A percentile compares a stretch with the other conserved stretches of the same genome.
Conservation (phyloP, 2,797 vertebrate genomes). For the Oreochromis grahami region DNA sequence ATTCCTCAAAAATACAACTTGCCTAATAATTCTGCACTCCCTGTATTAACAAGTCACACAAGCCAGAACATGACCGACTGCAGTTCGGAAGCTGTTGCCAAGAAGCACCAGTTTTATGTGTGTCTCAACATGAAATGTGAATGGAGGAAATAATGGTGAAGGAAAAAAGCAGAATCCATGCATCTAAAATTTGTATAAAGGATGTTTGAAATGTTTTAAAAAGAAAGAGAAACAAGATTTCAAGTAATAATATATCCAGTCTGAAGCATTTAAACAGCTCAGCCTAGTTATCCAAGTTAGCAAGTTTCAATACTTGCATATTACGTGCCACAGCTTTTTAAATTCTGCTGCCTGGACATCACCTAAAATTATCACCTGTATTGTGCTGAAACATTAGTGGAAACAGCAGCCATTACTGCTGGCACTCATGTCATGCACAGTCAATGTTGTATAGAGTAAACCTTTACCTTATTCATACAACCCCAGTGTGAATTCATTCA, state of each 20-base stretch:
- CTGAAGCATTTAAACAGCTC: background rate
- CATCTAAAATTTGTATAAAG: background rate
- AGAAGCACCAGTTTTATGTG: background rate
- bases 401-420: background rate
- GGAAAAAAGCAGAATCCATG: background rate
- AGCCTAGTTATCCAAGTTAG: background rate
- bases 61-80: slow-evolving; percentile 39
- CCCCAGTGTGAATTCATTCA: background rate
- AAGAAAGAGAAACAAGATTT: background rate
- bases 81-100: background rate
- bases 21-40: no score
- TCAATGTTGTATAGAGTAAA: background rate
- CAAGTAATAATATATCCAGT: background rate
- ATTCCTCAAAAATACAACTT: no score
- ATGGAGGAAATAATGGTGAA: background rate
- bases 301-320: background rate
- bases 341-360: background rate
- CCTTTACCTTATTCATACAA: background rate
- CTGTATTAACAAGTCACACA: slow-evolving; percentile 1
- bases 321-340: background rate
- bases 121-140: background rate
- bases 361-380: background rate
- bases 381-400: background rate
- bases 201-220: background rate
- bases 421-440: background rate